phyloP scores from a whole-genome alignment of 2,113 vertebrate genomes.

The Aspidoscelis tigris region DNA sequence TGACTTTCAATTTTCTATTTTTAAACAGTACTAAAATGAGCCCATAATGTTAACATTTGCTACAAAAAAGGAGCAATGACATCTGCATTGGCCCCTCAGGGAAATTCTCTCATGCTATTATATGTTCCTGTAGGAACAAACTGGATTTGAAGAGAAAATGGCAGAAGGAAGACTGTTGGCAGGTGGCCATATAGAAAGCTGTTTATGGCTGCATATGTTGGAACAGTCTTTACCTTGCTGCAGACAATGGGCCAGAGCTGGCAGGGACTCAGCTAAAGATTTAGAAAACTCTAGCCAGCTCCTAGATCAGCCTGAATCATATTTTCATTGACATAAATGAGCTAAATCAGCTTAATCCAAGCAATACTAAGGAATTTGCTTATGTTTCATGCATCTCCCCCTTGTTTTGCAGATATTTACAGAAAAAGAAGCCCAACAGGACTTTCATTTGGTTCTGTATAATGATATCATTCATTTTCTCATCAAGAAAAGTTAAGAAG shows the following conservation, averaged over 20 bases:
- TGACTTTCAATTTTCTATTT: neutral
- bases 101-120: neutral
- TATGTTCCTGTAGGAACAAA: slow-evolving; percentile 9
- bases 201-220: slow-evolving; percentile 35
- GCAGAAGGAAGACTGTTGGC: neutral
- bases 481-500: neutral
- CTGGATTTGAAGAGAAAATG: slow-evolving; percentile 1
- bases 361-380: neutral
- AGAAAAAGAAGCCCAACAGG: neutral
- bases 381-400: neutral
- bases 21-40: neutral
- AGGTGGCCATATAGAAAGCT: neutral
- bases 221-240: neutral
- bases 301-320: slow-evolving; percentile 14
- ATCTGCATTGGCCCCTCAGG: neutral
- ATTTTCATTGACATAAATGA: slow-evolving; percentile 13
- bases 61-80: neutral
- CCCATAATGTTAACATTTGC: neutral
- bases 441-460: neutral
- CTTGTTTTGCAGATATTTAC: slow-evolving; percentile 6
- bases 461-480: neutral
- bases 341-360: slow-evolving; percentile 15
- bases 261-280: slow-evolving; percentile 10
- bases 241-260: neutral
- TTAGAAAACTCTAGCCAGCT: slow-evolving; percentile 4